Percentiles rank a stretch among this genome's conserved stretches.
These are phyloP conservation scores for Gerris lacustris DNA, from an alignment of 2,888 invertebrate genomes.

Conservation along the genomic window DNA sequence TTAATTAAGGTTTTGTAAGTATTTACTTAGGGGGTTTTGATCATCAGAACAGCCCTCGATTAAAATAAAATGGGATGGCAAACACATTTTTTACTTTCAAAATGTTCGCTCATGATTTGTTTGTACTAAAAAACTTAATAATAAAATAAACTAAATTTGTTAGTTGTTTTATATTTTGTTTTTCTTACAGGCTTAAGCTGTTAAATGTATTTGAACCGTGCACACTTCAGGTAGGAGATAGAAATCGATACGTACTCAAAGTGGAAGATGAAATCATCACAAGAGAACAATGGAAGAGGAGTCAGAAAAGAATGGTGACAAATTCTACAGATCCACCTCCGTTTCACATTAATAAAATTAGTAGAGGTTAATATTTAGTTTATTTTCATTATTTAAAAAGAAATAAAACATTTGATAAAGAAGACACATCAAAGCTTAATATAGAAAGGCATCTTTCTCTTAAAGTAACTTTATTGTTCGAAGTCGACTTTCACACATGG, in stretches of 20 bases:
- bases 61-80: too few relatives aligned
- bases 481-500: too few relatives aligned
- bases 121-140: too few relatives aligned
- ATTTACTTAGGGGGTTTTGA: too few relatives aligned
- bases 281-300: constrained; percentile 57
- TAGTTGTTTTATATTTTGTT: neutral
- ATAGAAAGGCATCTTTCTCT: too few relatives aligned
- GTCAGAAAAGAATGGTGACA: constrained; percentile 25
- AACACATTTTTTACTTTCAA: too few relatives aligned
- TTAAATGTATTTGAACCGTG: constrained; percentile 78
- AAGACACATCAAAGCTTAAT: too few relatives aligned
- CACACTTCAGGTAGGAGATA: constrained; percentile 78
- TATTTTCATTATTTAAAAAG: neutral
- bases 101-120: too few relatives aligned
- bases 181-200: constrained; percentile 52
- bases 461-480: too few relatives aligned
- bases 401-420: neutral
- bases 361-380: constrained; percentile 6
- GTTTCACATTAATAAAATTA: constrained; percentile 17
- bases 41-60: too few relatives aligned
- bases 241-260: constrained; percentile 67
- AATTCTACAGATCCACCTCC: constrained; percentile 17
- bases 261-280: constrained; percentile 61
- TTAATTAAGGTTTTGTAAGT: too few relatives aligned
- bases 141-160: too few relatives aligned